Evolutionary conservation across 1,140 invertebrate genomes (phyloP).

Genomic region (Drosophila hydei): DNA sequence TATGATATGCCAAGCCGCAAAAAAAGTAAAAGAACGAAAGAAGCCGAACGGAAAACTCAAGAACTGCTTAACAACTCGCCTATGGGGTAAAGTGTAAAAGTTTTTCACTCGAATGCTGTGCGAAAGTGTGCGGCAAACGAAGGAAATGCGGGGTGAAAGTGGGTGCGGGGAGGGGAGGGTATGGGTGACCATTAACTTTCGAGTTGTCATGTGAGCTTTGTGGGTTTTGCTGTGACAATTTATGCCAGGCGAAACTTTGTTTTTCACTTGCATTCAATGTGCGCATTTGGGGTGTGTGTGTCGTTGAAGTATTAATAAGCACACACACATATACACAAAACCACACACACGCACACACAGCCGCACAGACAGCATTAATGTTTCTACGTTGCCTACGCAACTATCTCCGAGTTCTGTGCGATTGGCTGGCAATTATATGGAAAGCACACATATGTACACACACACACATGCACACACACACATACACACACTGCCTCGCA

Average conservation of each 20-base stretch:
- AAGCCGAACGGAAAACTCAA: neutral
- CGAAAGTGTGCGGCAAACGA: neutral
- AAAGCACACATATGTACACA: conserved; percentile 57
- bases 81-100: conserved; percentile 26
- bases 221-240: conserved; percentile 22
- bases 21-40: neutral
- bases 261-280: conserved; percentile 24
- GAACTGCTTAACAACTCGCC: conserved; percentile 47
- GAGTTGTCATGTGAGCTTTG: conserved; percentile 60
- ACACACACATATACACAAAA: conserved; percentile 22
- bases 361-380: neutral
- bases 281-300: neutral
- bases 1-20: conserved; percentile 34
- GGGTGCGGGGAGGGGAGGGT: neutral
- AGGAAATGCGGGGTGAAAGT: neutral
- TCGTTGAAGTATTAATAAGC: conserved; percentile 45
- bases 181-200: conserved; percentile 59
- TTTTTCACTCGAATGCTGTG: conserved; percentile 28
- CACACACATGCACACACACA: conserved; percentile 48
- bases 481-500: conserved; percentile 28
- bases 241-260: conserved; percentile 17
- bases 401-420: conserved; percentile 49
- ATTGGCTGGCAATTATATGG: conserved; percentile 59
- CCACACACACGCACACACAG: conserved; percentile 10
- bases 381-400: conserved; percentile 28